Percentiles rank a stretch among this genome's conserved stretches.
Conservation (phyloP, 2,113 vertebrate genomes). For the Electrona antarctica region DNA sequence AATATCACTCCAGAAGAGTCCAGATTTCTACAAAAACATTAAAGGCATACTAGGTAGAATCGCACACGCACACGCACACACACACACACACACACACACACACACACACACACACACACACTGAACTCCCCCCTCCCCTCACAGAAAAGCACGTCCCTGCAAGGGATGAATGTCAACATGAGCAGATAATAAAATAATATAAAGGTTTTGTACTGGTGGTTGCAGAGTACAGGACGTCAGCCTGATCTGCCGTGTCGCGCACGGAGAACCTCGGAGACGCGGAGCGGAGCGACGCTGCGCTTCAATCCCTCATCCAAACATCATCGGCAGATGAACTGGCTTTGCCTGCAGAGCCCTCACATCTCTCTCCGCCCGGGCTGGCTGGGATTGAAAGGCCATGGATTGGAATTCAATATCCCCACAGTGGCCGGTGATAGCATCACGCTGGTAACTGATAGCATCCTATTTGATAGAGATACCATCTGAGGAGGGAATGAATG, state of each 20-base stretch:
- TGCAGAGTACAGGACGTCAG: conserved; percentile 25
- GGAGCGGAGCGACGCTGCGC: too few species aligned
- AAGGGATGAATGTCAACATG: conserved; percentile 28
- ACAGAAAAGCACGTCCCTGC: conserved; percentile 51
- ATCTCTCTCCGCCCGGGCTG: conserved; percentile 21
- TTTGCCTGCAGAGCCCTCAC: conserved; percentile 32
- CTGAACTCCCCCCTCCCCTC: conserved; percentile 54
- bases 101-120: too few species aligned
- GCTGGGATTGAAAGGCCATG: conserved; percentile 31
- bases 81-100: too few species aligned
- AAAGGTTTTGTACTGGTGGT: conserved; percentile 43
- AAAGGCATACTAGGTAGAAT: too few species aligned
- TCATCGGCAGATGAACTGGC: conserved; percentile 56
- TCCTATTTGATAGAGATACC: conserved; percentile 64
- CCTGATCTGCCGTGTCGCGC: too few species aligned
- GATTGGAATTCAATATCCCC: conserved; percentile 69
- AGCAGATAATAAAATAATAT: conserved; percentile 61
- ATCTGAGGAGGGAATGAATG: conserved; percentile 51
- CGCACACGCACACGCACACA: too few species aligned
- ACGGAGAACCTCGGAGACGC: too few species aligned
- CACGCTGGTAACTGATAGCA: conserved; percentile 62
- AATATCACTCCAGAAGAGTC: too few species aligned
- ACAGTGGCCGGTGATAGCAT: conserved; percentile 61
- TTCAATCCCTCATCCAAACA: conserved; percentile 57
- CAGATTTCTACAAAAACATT: too few species aligned